These are phyloP conservation scores for Lamellibrachia satsuma DNA, from an alignment of 2,888 invertebrate species.

Conservation along the genomic window DNA sequence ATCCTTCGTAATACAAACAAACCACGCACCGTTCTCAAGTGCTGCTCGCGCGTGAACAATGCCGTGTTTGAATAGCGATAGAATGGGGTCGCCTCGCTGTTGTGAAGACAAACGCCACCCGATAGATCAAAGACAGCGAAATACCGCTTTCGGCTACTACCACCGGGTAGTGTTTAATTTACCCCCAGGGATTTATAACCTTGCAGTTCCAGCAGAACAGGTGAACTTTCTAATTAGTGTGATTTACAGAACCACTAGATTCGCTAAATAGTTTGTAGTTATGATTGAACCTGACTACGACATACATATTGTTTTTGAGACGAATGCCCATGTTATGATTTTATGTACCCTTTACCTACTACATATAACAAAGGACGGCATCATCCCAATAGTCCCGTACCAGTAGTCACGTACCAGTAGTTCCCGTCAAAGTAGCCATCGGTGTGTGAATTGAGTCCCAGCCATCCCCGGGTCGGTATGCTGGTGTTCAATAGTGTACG, in stretches of 20 bases:
- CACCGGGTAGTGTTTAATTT: background rate
- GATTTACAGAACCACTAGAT: background rate
- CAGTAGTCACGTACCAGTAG: too few species aligned
- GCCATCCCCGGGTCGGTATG: too few species aligned
- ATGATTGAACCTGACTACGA: background rate
- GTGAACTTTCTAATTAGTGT: background rate
- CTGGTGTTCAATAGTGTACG: too few species aligned
- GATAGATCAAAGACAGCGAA: background rate
- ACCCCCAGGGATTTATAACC: background rate
- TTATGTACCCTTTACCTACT: too few species aligned
- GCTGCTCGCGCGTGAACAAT: background rate
- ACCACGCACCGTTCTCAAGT: background rate
- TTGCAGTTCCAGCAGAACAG: background rate
- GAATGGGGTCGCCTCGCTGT: background rate
- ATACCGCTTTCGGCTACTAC: background rate
- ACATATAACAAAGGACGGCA: too few species aligned
- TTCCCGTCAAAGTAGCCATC: too few species aligned
- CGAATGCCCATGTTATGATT: too few species aligned
- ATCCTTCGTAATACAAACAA: background rate
- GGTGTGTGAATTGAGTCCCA: too few species aligned
- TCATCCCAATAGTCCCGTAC: too few species aligned
- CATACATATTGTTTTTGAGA: background rate
- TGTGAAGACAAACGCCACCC: background rate
- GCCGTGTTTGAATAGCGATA: constrained; percentile 1
- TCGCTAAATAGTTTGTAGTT: background rate